Base-by-base conservation (phyloP, 2,888 invertebrate genomes). In the Ectobius pallidus region DNA sequence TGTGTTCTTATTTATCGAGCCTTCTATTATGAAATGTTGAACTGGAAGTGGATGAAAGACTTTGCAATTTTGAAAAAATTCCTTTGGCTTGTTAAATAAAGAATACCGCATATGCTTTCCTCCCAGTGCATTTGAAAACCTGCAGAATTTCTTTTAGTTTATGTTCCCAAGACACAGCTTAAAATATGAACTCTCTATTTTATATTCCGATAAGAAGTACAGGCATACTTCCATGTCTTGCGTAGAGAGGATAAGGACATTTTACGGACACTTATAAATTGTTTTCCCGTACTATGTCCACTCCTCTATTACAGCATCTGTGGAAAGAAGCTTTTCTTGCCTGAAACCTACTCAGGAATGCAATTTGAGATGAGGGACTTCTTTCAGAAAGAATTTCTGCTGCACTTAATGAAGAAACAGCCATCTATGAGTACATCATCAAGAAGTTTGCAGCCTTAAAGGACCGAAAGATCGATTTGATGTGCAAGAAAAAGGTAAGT, bases 31-130 rank as follows among this genome's bases (percentile, higher is more conserved):
- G 63, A 71, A 71, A 71, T 71, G 22, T 20, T 62, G 42, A 63
- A 71, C 25, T 34, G 34, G 11, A 34, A 34, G 11, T 34, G 34
- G 34, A 34, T 44, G 39, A 39, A 6, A 49, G 75, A 46, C 74
- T 73, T 63, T 39, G 55, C 16, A 7, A 63, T 63, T 39, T 34
- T 22, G 3, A 63, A 74, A 34, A 73, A 75, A 27, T 42, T 74
- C 1, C 71, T 42, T 73, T 73, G 68, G 27, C 70, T 20, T 42
- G 39, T 1, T 42, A 73, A 18, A 44, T 71, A 39, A 55, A 32
- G 20, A 58, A 67, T 67, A 44, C 39, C 18, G 3, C 6, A 32
- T 4, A 52, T 30, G n/a, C 6, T 67, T 73, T 44, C 70, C 73
- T 52, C 22, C 22, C 16, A 30, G 16, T 61, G 61, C 61, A 30